These are phyloP conservation scores for Paradoxurus hermaphroditus DNA, from an alignment of 2,113 vertebrate genomes.

Conservation along the genomic window DNA sequence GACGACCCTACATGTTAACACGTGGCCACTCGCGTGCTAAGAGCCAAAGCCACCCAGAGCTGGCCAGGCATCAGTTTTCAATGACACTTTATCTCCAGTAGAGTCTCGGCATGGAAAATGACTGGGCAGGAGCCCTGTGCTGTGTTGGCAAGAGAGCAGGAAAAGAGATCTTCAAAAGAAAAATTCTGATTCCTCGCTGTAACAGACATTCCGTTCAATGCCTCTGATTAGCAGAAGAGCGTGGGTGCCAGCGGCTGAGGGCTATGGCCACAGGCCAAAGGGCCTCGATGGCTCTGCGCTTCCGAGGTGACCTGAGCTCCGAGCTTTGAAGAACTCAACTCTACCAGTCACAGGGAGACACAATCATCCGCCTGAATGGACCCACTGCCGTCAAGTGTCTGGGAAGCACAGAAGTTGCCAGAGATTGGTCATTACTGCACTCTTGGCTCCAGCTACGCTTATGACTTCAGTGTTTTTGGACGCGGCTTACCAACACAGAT, in stretches of 20 bases:
- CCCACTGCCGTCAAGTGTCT: slow-evolving; percentile 51
- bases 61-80: neutral
- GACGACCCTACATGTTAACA: accelerated
- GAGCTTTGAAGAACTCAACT: slow-evolving; percentile 29
- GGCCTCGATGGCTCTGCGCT: neutral
- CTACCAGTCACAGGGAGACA: slow-evolving; percentile 58
- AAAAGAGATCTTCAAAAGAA: neutral
- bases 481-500: neutral
- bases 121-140: neutral
- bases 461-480: slow-evolving; percentile 42
- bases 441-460: slow-evolving; percentile 34
- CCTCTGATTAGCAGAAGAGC: neutral
- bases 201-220: neutral
- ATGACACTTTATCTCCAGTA: neutral
- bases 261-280: slow-evolving; percentile 1
- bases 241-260: slow-evolving; percentile 27
- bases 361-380: slow-evolving; percentile 47
- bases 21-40: neutral
- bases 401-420: slow-evolving; percentile 63
- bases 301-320: neutral
- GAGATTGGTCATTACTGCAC: neutral
- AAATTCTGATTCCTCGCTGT: neutral
- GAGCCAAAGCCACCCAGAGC: neutral
- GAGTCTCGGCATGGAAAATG: neutral
- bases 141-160: neutral